Evolutionary conservation across 2,113 vertebrate species (phyloP), one percentile per base, ranked within the genome.

Genomic region (Carollia perspicillata): DNA sequence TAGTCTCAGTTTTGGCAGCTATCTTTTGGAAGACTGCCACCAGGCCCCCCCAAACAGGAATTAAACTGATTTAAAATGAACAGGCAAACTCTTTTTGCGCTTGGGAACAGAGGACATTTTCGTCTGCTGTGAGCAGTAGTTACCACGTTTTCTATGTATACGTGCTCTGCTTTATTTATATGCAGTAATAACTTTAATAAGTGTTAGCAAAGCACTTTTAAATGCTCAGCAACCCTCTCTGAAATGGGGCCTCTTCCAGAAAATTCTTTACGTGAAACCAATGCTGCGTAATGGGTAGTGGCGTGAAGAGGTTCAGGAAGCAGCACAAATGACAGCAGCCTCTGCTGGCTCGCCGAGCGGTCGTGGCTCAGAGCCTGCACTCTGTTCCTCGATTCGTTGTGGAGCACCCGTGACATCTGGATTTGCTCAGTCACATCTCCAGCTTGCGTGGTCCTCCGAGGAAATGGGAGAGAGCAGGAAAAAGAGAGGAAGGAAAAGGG

Each of bases 251-350:
- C 2, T 95, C 35, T 85, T 58, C 51, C 96, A 95, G 95, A 97
- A 96, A 90, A 66, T 42, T 94, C 63, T 96, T 69, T 68, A 90
- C 88, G 77, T 93, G 92, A 97, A 98, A 97, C 84, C 85, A 97
- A 95, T 75, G 68, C 69, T 49, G 91, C 40, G 51, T 95, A 97
- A 97, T 60, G 95, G 88, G 96, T 96, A 97, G 97, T 95, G 93
- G 92, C n/a, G 22, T 13, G 49, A 96, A 96, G 97, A 97, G 91
- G 95, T 88, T 55, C 71, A 93, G 96, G 90, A 90, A 88, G 85
- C 97, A 78, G 96, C 95, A 92, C 97, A 93, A 94, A 95, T 96
- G 97, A 96, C 53, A 97, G 96, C 78, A 96, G 91, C 92, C 89
- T 66, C 93, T 93, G 77, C 66, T 93, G 89, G 79, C 89, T 26